phyloP scores from a whole-genome alignment of 2,888 invertebrate species.

The Holacanthella duospinosa region DNA sequence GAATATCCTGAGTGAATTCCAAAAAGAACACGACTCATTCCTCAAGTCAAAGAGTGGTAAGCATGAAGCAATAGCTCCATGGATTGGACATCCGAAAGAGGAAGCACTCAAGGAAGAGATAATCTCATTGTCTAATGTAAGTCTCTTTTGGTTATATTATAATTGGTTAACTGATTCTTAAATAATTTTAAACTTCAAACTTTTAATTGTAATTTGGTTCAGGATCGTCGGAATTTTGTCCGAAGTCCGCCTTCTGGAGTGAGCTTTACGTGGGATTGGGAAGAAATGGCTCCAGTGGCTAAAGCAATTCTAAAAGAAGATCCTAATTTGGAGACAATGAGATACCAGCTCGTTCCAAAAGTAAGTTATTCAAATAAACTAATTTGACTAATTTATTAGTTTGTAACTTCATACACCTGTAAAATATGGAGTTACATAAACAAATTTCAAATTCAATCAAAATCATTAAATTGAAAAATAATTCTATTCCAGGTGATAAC shows the following conservation, averaged over 20 bases:
- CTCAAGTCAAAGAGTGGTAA: conserved; percentile 69
- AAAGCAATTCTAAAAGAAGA: conserved; percentile 90
- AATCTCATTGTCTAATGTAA: conserved; percentile 76
- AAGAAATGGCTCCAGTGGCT: conserved; percentile 83
- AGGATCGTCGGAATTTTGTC: conserved; percentile 95
- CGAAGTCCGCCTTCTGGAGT: conserved; percentile 92
- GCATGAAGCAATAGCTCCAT: conserved; percentile 68
- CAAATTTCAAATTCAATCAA: not conserved
- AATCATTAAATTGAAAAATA: not conserved
- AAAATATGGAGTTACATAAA: too few relatives aligned
- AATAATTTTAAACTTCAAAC: not conserved
- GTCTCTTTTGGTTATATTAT: too few relatives aligned
- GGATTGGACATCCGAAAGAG: conserved; percentile 93
- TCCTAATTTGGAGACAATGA: conserved; percentile 92
- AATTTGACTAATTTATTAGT: too few relatives aligned
- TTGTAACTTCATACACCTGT: too few relatives aligned
- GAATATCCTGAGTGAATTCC: conserved; percentile 94
- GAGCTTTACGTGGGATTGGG: conserved; percentile 90
- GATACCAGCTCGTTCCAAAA: conserved; percentile 98
- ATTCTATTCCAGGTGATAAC: conserved; percentile 49
- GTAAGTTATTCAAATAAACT: conserved; percentile 78
- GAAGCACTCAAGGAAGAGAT: conserved; percentile 89
- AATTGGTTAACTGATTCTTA: not conserved
- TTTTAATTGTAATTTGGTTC: conserved; percentile 39
- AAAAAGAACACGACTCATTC: conserved; percentile 93